Base-by-base conservation (phyloP, 1,140 invertebrate genomes). In the Copidosoma floridanum region DNA sequence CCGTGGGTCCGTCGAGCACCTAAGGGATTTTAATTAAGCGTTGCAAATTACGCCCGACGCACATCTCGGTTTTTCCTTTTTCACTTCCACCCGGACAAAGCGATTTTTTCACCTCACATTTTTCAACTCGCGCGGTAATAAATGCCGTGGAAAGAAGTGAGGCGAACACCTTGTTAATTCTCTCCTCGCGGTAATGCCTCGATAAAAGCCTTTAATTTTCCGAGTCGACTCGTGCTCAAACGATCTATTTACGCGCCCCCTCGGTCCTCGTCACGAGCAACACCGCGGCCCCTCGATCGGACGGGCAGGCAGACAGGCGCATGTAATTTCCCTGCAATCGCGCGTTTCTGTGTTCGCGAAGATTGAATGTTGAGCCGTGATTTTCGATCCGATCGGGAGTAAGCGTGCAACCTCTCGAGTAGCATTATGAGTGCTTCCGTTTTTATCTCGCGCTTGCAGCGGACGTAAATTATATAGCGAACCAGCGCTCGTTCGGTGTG, bases 161-260 rank as follows among this genome's bases (percentile, higher is more conserved):
- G 21, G 16, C 38, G 26, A 38, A 35, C 47, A 50, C 35, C 35
- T 57, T 55, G 58, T 32, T 57, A 53, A 37, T 50, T 53, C 21
- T 35, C 44, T 61, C 29, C 27, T 43, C 14, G 35, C 32, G 12
- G 50, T 52, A 52, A 52, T 52, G 50, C 23, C 50, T 10, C 32
- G 55, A 48, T 57, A 57, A 57, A 57, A 21, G 23, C 44, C 35
- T 50, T 57, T 57, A 57, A 48, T 40, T 48, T 50, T 50, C 29
- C 46, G 48, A 32, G 44, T 38, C 26, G 20, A 44, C 35, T 44
- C 21, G 26, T 37, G 29, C 26, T 57, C 27, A 24, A 47, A 29
- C 24, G 55, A 57, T 48, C 46, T 46, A 57, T 41, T 50, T 57
- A 50, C 8, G 16, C 43, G 32, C 10, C 1, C 54, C 26, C 23